Base-by-base conservation (phyloP, 2,888 invertebrate genomes). In the Yponomeuta malinellus region DNA sequence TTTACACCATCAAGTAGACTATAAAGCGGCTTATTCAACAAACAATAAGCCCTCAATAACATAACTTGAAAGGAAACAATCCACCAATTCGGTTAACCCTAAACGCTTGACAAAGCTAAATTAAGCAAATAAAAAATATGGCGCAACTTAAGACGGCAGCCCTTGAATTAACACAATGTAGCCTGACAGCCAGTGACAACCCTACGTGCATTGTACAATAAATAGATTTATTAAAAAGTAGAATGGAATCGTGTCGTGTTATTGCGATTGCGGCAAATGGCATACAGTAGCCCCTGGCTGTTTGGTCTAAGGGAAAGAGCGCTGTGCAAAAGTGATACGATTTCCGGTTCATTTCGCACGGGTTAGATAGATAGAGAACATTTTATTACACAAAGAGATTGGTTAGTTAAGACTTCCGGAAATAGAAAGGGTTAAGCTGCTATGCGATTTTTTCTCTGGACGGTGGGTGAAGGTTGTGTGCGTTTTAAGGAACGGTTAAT, bases 151-250 rank as follows among this genome's bases (percentile, higher is more conserved):
- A 70, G 70, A 70, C 70, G 43, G 43, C 37, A 23, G 33, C 70
- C 70, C 70, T 43, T 33, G 52, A 9, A n/a, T 37, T 37, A 48
- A 69, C 68, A 69, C 69, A 69, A 69, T 69, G 63, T 48, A 69
- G 59, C 33, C 23, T 70, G 63, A 70, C 63, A 70, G 70, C 52
- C 23, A 70, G 70, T 70, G 70, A 63, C 70, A 70, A 70, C 70
- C 70, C 70, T 63, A 65, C 37, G 48, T 65, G 64, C 43, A 70
- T 70, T 70, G 70, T 63, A 23, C n/a, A 63, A 43, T 70, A 64
- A 70, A 70, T 43, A 48, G 70, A 70, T 70, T 68, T n/a, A 70
- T 63, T 70, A 72, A 68, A 72, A 68, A 72, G 48, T 68, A 72
- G 43, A 72, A 68, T 52, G 29, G 23, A 70, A 70, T 37, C 68